Evolutionary conservation across 2,797 vertebrate genomes (phyloP), one percentile per base, ranked within the genome.

Genomic region (Steatocranus sp.): DNA sequence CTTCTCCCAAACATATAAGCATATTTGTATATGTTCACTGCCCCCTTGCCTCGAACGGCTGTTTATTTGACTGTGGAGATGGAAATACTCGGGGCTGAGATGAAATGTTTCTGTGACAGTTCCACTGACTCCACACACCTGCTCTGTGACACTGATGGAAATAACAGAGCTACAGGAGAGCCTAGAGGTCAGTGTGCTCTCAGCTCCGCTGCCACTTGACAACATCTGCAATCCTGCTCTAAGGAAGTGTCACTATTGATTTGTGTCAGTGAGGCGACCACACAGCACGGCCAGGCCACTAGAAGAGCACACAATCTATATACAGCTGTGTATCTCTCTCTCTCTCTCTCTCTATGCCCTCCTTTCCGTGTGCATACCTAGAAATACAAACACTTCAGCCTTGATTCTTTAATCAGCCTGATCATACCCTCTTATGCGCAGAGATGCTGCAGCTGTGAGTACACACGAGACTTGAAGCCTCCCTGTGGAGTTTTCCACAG

Each of bases 241-340:
- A 79, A 93, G 94, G 91, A 93, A 88, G 85, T 94, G 95, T 94
- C 94, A 89, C 83, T 74, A 89, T 91, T 78, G 86, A 93, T 95
- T 93, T 91, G 88, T 84, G 85, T 92, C 89, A 88, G 20, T 66
- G 89, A 89, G 84, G 86, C 86, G 87, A 89, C 88, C 85, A 81
- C 83, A 43, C 87, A 66, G 81, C 87, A 68, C 79, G 84, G 84
- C 86, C 76, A 46, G 74, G 68, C 78, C 79, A 48, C 75, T 41
- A 74, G 20, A 12, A 75, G 75, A 81, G 68, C 84, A 58, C 85
- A 75, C 83, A 25, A 73, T 73, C 66, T 81, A 38, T 25, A 73
- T 27, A 73, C 23, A 73, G 5, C 23, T 5, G 1, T 46, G 41
- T 48, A 86, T 51, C 76, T 82, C 32, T 61, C 30, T 11, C 36